Percentiles rank a stretch among this genome's conserved stretches.
Evolutionary conservation across 2,113 vertebrate species (phyloP).

Genomic region (Phyllostomus hastatus): DNA sequence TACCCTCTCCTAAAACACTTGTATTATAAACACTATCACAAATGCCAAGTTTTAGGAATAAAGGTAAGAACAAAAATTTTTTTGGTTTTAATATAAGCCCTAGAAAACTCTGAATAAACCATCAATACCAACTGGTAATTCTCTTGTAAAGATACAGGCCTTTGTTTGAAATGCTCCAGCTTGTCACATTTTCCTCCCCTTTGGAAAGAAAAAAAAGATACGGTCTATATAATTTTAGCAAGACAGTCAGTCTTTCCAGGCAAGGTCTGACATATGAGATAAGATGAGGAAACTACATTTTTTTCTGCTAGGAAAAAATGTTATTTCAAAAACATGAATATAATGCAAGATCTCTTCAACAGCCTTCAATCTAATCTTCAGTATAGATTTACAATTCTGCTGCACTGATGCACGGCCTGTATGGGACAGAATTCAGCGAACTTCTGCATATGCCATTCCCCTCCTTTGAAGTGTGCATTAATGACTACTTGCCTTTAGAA

Average conservation of each 20-base stretch:
- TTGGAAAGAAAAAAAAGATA: neutral
- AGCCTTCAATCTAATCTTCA: slow-evolving; percentile 13
- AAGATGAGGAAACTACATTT: slow-evolving; percentile 30
- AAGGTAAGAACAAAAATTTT: neutral
- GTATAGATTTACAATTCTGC: neutral
- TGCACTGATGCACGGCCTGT: neutral
- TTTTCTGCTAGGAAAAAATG: slow-evolving; percentile 32
- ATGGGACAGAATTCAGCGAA: neutral
- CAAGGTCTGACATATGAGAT: slow-evolving; percentile 7
- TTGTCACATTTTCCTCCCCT: neutral
- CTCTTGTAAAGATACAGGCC: neutral
- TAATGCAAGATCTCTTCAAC: neutral
- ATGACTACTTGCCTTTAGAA: neutral
- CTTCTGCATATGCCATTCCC: neutral
- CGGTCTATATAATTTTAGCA: slow-evolving; percentile 28
- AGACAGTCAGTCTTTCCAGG: slow-evolving; percentile 27
- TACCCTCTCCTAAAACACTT: slow-evolving; percentile 22
- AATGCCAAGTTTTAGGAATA: neutral
- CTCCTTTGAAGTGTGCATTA: neutral
- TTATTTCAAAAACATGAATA: slow-evolving; percentile 44
- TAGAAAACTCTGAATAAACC: slow-evolving; percentile 10
- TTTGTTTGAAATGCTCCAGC: slow-evolving; percentile 27
- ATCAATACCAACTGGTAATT: neutral
- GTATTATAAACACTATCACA: neutral
- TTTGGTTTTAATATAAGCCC: neutral